Base-by-base conservation (phyloP, 2,797 vertebrate genomes). In the Rallus crepitans region DNA sequence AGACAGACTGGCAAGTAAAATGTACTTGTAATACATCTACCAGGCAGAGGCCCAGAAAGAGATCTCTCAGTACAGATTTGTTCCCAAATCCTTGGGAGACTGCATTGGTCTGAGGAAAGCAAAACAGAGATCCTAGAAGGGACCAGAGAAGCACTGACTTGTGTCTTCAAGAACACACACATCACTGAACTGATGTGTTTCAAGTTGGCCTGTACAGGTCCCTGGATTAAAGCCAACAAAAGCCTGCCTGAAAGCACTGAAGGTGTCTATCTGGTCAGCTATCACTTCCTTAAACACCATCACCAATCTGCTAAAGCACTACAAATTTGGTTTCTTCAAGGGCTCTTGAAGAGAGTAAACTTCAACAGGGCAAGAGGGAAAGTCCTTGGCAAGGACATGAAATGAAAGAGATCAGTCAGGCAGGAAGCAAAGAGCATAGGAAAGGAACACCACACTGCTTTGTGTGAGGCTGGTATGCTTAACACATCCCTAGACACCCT, bases 11-110 rank as follows among this genome's bases (percentile, higher is more conserved):
- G 24, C 19, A 35, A 71, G 60, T 20, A 65, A 85, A 57, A n/a
- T 0, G 1, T 16, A 11, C 2, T 17, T 28, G 16, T 6, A 48
- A 42, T 1, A 82, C 11, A 37, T 28, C 9, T 47, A 33, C 24
- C 28, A 48, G 57, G 12, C n/a, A 47, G 35, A 1, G 10, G 31
- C 20, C 45, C 63, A 59, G 18, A 53, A 53, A 47, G 24, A 37
- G 8, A 2, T 0, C 6, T 11, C 23, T 59, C 65, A 60, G 55
- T 16, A 61, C 37, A 66, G 13, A 57, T 15, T 28, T 72, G 40
- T 33, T 53, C 35, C 15, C 56, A 83, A n/a, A 42, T 27, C 25
- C 9, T 0, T 24, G 19, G 28, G 23, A 50, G 31, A 76, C 24
- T 50, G 71, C 40, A 72, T 0, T 17, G 9, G 53, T 15, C 19